These are phyloP conservation scores for Sminthurinus aureus DNA, from an alignment of 2,888 invertebrate genomes.

Conservation along the genomic window DNA sequence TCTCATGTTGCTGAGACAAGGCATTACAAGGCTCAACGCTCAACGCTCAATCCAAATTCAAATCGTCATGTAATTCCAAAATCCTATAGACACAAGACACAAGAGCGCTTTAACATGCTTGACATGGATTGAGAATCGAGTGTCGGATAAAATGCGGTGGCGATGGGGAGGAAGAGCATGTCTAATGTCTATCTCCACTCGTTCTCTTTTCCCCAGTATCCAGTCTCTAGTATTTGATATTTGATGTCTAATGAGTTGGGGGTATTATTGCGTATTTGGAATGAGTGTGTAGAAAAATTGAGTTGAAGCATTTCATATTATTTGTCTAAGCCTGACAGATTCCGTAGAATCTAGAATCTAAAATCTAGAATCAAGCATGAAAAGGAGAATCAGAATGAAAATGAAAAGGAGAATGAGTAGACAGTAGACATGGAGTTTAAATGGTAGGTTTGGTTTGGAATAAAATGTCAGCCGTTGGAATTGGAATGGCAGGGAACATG, in stretches of 20 bases:
- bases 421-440: no score
- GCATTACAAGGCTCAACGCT: no score
- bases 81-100: not conserved
- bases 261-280: no score
- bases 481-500: no score
- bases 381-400: not conserved
- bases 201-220: not conserved
- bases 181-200: no score
- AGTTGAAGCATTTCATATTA: not conserved
- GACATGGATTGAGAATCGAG: not conserved
- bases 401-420: not conserved
- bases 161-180: not conserved
- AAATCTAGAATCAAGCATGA: no score
- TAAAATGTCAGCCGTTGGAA: no score
- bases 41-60: no score
- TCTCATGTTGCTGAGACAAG: no score
- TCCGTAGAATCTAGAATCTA: not conserved
- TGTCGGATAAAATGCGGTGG: not conserved
- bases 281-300: not conserved
- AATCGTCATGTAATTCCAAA: not conserved
- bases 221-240: not conserved
- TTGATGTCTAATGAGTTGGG: not conserved
- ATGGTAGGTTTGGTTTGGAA: no score
- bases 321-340: not conserved
- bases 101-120: not conserved